Conservation (phyloP, 2,113 vertebrate genomes). For the Propithecus coquereli region DNA sequence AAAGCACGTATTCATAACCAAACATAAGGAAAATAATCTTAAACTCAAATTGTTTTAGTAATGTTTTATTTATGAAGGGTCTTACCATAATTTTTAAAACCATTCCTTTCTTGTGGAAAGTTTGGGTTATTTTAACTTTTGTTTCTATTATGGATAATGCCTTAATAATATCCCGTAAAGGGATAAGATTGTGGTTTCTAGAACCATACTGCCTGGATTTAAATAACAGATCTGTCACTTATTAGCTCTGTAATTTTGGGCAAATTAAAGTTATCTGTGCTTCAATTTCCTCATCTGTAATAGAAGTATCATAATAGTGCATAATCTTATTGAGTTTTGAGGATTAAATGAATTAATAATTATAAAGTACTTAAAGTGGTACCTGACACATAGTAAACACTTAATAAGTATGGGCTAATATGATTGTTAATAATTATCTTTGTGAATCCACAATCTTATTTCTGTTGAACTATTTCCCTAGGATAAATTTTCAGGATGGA, state of each 20-base stretch:
- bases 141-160: neutral
- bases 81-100: conserved; percentile 15
- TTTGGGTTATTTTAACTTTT: conserved; percentile 29
- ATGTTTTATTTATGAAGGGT: conserved; percentile 6
- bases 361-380: conserved; percentile 27
- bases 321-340: neutral
- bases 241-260: conserved; percentile 11
- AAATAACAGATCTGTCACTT: neutral
- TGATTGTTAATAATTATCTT: conserved; percentile 25
- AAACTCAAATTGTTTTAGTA: conserved; percentile 27
- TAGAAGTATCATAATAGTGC: neutral
- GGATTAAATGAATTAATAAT: conserved; percentile 31
- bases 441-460: conserved; percentile 36
- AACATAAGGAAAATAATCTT: conserved; percentile 41
- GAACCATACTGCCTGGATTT: neutral
- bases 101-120: neutral
- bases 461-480: conserved; percentile 44
- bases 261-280: conserved; percentile 20
- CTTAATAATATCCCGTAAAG: neutral
- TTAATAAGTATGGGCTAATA: conserved; percentile 29
- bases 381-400: neutral
- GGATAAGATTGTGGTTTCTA: neutral
- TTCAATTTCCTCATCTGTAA: conserved; percentile 36
- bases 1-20: neutral
- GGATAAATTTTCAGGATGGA: conserved; percentile 45